Conservation (phyloP, 1,140 invertebrate species). For the Brachionus sp. region DNA sequence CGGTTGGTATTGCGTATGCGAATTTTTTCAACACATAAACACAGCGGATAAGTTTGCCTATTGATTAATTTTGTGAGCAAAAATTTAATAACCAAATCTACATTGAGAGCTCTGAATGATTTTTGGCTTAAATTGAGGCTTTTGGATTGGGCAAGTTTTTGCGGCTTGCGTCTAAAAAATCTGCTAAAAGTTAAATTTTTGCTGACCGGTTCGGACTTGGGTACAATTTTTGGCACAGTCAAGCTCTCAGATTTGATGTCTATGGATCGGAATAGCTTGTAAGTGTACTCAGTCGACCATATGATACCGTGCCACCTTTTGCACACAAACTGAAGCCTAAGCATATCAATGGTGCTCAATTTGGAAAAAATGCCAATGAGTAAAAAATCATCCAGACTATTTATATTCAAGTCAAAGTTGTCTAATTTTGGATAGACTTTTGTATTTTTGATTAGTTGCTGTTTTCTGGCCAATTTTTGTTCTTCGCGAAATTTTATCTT, state of each 20-base stretch:
- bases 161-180: neutral
- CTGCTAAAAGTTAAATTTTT: slow-evolving; percentile 9
- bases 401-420: neutral
- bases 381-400: slow-evolving; percentile 15
- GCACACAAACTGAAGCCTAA: slow-evolving; percentile 13
- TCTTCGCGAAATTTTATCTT: neutral
- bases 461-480: neutral
- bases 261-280: neutral
- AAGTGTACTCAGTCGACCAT: slow-evolving; percentile 18
- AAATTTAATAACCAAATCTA: neutral
- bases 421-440: neutral
- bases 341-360: neutral
- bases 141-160: neutral
- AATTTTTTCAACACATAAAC: slow-evolving; percentile 27
- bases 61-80: neutral
- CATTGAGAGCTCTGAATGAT: neutral
- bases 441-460: neutral
- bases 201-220: neutral
- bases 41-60: slow-evolving; percentile 22
- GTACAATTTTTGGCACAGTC: neutral
- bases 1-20: neutral
- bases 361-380: neutral
- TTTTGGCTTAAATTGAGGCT: neutral
- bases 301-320: neutral
- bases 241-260: neutral